Percentiles rank a stretch among this genome's conserved stretches.
These are phyloP conservation scores for Coecobrya sp. DNA, from an alignment of 2,888 invertebrate genomes.

Conservation along the genomic window DNA sequence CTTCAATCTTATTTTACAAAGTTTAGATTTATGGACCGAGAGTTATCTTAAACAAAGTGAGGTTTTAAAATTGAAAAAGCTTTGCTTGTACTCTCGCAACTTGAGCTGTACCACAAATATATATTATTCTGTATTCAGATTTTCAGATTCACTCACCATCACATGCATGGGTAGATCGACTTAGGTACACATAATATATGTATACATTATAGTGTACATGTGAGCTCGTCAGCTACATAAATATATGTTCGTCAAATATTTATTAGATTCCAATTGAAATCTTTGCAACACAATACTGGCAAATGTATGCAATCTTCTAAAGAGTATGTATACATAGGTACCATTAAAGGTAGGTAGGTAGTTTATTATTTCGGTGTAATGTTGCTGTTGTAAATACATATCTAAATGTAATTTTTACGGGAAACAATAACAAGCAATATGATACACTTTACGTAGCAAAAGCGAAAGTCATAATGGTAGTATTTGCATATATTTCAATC, in stretches of 20 bases:
- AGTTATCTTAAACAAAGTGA: conserved; percentile 15
- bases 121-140: not conserved
- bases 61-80: conserved; percentile 22
- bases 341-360: too few species aligned
- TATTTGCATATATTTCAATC: too few species aligned
- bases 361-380: not conserved
- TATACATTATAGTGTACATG: not conserved
- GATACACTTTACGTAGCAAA: too few species aligned
- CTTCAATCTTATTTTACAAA: not conserved
- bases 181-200: too few species aligned
- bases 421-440: not conserved
- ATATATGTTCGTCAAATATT: not conserved
- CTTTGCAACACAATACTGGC: not conserved
- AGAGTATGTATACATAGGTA: too few species aligned
- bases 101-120: not conserved
- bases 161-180: not conserved
- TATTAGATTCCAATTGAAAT: not conserved
- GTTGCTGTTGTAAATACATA: not conserved
- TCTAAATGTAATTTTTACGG: not conserved
- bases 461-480: too few species aligned
- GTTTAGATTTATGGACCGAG: not conserved
- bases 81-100: not conserved
- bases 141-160: not conserved
- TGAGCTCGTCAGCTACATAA: not conserved
- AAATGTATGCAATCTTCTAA: too few species aligned